Evolutionary conservation across 2,113 vertebrate species (phyloP).

Genomic region (Lethenteron camtschaticum): DNA sequence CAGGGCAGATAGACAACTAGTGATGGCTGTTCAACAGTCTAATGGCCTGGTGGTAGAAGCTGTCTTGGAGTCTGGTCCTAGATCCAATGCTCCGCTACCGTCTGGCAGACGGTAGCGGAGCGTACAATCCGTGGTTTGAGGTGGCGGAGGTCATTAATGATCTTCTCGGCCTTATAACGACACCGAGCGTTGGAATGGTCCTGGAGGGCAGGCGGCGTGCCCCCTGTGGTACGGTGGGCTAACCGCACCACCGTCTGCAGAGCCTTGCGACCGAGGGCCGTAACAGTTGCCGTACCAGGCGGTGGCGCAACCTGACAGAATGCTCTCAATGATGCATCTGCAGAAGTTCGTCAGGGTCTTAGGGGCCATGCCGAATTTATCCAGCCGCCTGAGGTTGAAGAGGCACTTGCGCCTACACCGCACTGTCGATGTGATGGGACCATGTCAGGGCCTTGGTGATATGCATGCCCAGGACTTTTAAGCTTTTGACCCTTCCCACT

Average conservation of each 20-base stretch:
- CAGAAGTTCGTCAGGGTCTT: not conserved
- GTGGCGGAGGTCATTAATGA: conserved; percentile 1
- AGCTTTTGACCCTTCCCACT: conserved; percentile 1
- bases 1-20: no score
- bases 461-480: not conserved
- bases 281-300: not conserved
- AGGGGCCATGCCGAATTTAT: conserved; percentile 1
- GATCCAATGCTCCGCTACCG: not conserved
- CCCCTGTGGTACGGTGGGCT: not conserved
- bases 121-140: not conserved
- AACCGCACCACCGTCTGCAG: not conserved
- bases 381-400: not conserved
- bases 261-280: not conserved
- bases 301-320: not conserved
- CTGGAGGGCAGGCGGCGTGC: not conserved
- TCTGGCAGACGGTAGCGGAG: not conserved
- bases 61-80: not conserved
- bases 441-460: not conserved
- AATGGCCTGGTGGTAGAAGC: not conserved
- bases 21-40: not conserved
- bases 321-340: not conserved
- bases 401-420: not conserved
- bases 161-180: not conserved
- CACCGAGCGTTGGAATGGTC: not conserved
- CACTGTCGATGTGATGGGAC: not conserved